Evolutionary conservation across 2,888 invertebrate genomes (phyloP), one percentile per base, ranked within the genome.

Genomic region (Agonopterix heracliana): DNA sequence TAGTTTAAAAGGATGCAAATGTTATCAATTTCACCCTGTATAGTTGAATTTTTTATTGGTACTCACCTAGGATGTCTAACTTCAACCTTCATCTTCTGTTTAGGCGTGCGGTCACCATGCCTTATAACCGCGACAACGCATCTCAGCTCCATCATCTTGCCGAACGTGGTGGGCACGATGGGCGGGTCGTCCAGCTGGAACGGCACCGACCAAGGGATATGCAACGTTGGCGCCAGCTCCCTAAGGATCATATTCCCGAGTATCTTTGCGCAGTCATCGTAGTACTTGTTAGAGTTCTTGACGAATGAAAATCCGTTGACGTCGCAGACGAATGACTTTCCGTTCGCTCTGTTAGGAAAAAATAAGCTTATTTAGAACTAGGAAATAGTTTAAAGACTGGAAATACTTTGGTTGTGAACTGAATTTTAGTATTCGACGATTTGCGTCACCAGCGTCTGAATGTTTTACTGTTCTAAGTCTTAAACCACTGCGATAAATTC

Each of bases 51-150:
- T 5, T 26, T 26, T 26, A 1, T 26, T 7, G 7, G 26, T 26
- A 26, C 38, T n/a, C 81, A 96, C 95, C 97, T 96, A 2, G 95
- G 95, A 91, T 98, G 98, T 47, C 98, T 91, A 10, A 98, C 98
- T 91, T 98, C 98, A 60, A 99, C 98, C 84, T 99, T 99, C 99
- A 99, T 99, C 89, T 99, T 99, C 88, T 99, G 99, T 78, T 99
- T 99, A 0, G 99, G 99, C 10, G 99, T 99, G 59, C 99, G 90
- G 81, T 99, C 99, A 0, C 99, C 99, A 72, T 99, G 99, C 52
- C 99, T 89, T 54, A 99, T 99, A 5, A 99, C 96, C 17, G 96
- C 99, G 41, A 98, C 97, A 2, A 99, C 99, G 78, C 99, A 99
- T 34, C 99, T 90, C 54, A 94, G 73, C 64, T 94, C 93, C 93